These are phyloP conservation scores for Agapornis roseicollis DNA, from an alignment of 2,113 vertebrate species.

Conservation along the genomic window DNA sequence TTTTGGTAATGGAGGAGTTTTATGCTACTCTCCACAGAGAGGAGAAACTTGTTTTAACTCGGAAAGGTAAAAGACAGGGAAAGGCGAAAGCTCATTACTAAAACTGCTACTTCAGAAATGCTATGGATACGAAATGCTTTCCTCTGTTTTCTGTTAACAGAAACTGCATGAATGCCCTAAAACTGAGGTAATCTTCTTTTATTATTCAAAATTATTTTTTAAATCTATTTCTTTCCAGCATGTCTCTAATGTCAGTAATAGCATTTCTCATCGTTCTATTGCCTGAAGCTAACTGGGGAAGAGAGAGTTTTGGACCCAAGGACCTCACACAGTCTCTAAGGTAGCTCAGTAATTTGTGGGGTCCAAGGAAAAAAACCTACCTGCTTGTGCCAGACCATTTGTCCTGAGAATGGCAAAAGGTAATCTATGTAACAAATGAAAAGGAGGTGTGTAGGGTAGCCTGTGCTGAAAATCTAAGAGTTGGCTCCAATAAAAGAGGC, in stretches of 20 bases:
- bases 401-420: neutral
- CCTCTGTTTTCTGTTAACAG: neutral
- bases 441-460: fast-evolving
- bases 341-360: neutral
- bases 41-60: neutral
- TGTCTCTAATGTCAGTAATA: neutral
- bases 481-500: neutral
- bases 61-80: neutral
- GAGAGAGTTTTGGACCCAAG: neutral
- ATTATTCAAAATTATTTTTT: neutral
- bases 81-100: neutral
- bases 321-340: neutral
- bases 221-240: neutral
- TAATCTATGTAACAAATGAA: neutral
- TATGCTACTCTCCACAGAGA: neutral
- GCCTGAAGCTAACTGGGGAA: neutral
- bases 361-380: neutral
- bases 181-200: neutral
- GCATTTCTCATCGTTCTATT: neutral
- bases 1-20: neutral
- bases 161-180: neutral
- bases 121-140: neutral
- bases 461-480: neutral
- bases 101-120: neutral
- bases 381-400: neutral